These are phyloP conservation scores for Dendrocopos noguchii DNA, from an alignment of 2,113 vertebrate genomes.

Conservation along the genomic window DNA sequence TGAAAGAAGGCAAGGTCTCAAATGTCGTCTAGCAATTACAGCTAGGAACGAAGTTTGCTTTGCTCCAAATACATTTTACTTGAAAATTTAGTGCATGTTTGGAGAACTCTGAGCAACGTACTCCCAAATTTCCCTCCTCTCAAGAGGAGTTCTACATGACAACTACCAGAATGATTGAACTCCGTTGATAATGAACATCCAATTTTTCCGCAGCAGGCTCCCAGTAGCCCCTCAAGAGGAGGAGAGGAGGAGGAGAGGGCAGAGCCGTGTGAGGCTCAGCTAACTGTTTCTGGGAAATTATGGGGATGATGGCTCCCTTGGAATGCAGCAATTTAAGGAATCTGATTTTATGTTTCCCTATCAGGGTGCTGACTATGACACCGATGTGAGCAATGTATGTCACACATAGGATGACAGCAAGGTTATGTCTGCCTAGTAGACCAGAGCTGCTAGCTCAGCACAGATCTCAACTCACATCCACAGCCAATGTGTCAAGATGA, in stretches of 20 bases:
- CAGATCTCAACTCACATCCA: not conserved
- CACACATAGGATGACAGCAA: not conserved
- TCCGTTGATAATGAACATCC: not conserved
- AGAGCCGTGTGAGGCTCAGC: not conserved
- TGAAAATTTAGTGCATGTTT: not conserved
- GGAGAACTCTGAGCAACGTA: not conserved
- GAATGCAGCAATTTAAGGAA: not conserved
- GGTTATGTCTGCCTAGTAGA: not conserved
- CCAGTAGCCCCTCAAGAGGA: not conserved
- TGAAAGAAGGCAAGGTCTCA: not conserved
- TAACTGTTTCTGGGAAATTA: not conserved
- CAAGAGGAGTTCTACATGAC: not conserved
- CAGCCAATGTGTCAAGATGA: not conserved
- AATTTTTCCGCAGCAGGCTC: not conserved
- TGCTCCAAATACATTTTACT: not conserved
- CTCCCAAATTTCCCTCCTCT: not conserved
- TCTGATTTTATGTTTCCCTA: not conserved
- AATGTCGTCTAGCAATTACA: not conserved
- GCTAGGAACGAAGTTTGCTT: not conserved
- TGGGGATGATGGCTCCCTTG: accelerated
- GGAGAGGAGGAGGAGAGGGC: not conserved
- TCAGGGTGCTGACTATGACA: not conserved
- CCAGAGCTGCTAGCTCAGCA: not conserved
- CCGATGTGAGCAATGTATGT: not conserved
- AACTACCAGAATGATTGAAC: not conserved